Percentiles rank a stretch among this genome's conserved stretches.
Conservation (phyloP, 2,888 invertebrate genomes). For the Lithophane ornitopus region DNA sequence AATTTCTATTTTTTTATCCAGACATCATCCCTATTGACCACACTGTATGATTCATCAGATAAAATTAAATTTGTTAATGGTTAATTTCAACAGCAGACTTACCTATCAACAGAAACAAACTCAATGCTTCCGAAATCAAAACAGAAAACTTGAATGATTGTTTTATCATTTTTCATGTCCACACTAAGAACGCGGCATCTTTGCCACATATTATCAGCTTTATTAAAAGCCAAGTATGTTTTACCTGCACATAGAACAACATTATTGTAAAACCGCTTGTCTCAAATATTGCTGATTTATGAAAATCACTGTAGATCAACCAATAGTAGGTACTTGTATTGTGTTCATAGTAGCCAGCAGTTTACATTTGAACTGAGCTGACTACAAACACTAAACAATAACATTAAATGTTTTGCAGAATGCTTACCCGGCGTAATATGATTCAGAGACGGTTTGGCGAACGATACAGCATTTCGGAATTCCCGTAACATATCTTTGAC, state of each 20-base stretch:
- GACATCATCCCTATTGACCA: background rate
- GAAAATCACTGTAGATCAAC: background rate
- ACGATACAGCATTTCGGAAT: conserved; percentile 79
- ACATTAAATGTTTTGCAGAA: background rate
- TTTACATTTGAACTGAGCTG: conserved; percentile 10
- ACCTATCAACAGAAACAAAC: conserved; percentile 87
- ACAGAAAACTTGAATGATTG: conserved; percentile 89
- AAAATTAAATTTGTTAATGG: background rate
- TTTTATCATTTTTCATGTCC: conserved; percentile 73
- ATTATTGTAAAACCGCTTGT: conserved; percentile 1
- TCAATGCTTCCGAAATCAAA: conserved; percentile 92
- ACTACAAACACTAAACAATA: background rate
- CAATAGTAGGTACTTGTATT: background rate
- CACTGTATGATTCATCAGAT: background rate
- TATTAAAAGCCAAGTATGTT: conserved; percentile 91
- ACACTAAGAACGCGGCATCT: conserved; percentile 90
- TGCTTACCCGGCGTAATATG: conserved; percentile 80
- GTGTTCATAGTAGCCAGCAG: background rate
- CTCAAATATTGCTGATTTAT: background rate
- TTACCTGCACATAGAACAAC: conserved; percentile 83
- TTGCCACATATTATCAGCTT: conserved; percentile 91
- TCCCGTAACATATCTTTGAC: conserved; percentile 83
- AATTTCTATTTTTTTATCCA: too few relatives aligned
- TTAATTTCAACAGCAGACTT: conserved; percentile 61
- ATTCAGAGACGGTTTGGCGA: conserved; percentile 77